phyloP scores from a whole-genome alignment of 2,888 invertebrate genomes.

The Ectemnius cavifrons region DNA sequence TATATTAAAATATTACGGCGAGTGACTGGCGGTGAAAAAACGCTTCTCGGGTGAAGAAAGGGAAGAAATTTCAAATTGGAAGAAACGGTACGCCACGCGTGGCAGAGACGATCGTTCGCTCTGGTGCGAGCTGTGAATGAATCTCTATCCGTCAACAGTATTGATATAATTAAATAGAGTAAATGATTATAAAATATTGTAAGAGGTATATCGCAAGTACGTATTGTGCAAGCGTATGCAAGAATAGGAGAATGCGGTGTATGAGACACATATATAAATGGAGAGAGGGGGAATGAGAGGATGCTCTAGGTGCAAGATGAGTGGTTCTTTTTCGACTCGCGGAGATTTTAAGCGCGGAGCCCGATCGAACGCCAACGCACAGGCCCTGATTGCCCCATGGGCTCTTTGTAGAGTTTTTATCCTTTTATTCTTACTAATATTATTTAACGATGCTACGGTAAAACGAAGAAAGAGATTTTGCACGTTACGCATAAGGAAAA shows the following conservation, averaged over 20 bases:
- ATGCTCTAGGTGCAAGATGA: conserved; percentile 40
- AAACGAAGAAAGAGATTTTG: conserved; percentile 28
- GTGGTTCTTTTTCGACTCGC: conserved; percentile 45
- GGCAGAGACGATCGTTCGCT: conserved; percentile 72
- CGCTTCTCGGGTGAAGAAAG: conserved; percentile 33
- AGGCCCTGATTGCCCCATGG: conserved; percentile 48
- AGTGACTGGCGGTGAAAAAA: conserved; percentile 40
- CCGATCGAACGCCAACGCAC: conserved; percentile 61
- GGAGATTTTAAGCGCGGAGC: conserved; percentile 57
- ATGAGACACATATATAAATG: conserved; percentile 21
- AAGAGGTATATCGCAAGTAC: conserved; percentile 75
- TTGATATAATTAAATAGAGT: conserved; percentile 78
- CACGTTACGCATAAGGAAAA: conserved; percentile 26
- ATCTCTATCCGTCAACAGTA: conserved; percentile 79
- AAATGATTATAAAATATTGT: conserved; percentile 77
- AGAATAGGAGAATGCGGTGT: conserved; percentile 47
- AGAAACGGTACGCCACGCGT: conserved; percentile 67
- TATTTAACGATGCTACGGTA: conserved; percentile 35
- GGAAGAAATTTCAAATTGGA: conserved; percentile 39
- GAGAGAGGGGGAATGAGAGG: conserved; percentile 35
- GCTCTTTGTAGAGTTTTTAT: conserved; percentile 38
- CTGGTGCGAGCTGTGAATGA: conserved; percentile 77
- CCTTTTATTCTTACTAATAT: conserved; percentile 37
- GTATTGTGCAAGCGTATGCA: conserved; percentile 72
- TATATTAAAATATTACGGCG: conserved; percentile 37